A percentile compares a stretch with the other conserved stretches of the same genome.
Evolutionary conservation across 1,140 invertebrate genomes (phyloP).

Genomic region (Trichonephila inaurata): DNA sequence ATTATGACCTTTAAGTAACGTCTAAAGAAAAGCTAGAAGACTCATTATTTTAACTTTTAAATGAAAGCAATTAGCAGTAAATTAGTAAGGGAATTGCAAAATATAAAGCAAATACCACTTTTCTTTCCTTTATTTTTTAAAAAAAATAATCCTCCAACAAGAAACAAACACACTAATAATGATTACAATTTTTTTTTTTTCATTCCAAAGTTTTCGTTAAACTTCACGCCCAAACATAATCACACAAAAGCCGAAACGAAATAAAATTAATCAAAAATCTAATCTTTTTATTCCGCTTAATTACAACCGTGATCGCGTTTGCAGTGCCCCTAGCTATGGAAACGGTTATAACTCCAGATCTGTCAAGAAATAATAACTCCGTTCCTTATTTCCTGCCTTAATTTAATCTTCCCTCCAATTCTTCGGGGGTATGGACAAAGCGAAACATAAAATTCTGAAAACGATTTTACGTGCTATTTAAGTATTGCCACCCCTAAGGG

Average conservation of each 20-base stretch:
- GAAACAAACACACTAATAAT: not conserved
- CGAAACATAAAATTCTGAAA: not conserved
- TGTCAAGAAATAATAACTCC: not conserved
- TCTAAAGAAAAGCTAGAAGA: too few relatives aligned
- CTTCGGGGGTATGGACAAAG: not conserved
- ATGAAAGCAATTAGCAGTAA: too few relatives aligned
- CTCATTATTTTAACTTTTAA: too few relatives aligned
- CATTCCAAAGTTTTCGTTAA: not conserved
- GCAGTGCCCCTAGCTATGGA: not conserved
- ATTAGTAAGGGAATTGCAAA: not conserved
- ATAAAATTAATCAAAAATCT: conserved; percentile 29
- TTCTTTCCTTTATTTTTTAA: not conserved
- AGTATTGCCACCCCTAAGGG: not conserved
- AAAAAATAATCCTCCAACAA: not conserved
- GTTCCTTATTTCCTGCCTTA: not conserved
- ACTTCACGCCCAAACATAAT: not conserved
- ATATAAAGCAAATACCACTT: not conserved
- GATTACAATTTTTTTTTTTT: not conserved
- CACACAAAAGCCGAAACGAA: not conserved
- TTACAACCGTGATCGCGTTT: not conserved
- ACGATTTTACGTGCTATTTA: conserved; percentile 27
- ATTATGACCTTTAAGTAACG: too few relatives aligned
- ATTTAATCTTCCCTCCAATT: conserved; percentile 4
- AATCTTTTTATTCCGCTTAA: not conserved
- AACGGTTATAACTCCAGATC: conserved; percentile 8